A percentile compares a stretch with the other conserved stretches of the same genome.
These are phyloP conservation scores for Phyto melanocephala DNA, from an alignment of 2,888 invertebrate genomes.

Conservation along the genomic window DNA sequence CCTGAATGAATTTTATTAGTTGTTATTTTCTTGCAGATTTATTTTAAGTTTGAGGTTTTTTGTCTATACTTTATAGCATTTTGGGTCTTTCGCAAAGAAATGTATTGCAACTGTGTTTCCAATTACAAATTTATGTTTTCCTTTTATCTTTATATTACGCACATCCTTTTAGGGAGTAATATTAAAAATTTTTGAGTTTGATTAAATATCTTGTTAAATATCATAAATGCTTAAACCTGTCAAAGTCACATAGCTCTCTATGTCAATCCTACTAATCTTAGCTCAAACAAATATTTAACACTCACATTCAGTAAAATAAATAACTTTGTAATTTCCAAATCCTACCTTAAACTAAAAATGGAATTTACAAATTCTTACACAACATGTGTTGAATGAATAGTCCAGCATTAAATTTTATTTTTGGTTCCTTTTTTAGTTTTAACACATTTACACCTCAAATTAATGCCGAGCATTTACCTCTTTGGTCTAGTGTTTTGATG, in stretches of 20 bases:
- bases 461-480: neutral
- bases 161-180: too few relatives aligned
- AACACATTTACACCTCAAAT: neutral
- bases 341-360: neutral
- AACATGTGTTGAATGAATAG: conserved; percentile 25
- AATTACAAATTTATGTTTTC: too few relatives aligned
- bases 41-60: too few relatives aligned
- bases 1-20: too few relatives aligned
- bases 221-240: neutral
- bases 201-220: too few relatives aligned
- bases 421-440: neutral
- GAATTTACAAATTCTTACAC: conserved; percentile 37
- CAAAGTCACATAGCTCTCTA: neutral
- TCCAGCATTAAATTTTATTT: neutral
- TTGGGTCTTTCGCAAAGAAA: too few relatives aligned
- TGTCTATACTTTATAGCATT: too few relatives aligned
- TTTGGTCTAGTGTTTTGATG: neutral
- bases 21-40: too few relatives aligned
- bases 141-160: too few relatives aligned
- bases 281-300: neutral
- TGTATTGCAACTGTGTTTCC: too few relatives aligned
- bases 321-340: conserved; percentile 35
- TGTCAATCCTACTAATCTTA: neutral
- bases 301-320: neutral
- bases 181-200: too few relatives aligned